These are phyloP conservation scores for Nibea coibor DNA, from an alignment of 2,113 vertebrate genomes.

Conservation along the genomic window DNA sequence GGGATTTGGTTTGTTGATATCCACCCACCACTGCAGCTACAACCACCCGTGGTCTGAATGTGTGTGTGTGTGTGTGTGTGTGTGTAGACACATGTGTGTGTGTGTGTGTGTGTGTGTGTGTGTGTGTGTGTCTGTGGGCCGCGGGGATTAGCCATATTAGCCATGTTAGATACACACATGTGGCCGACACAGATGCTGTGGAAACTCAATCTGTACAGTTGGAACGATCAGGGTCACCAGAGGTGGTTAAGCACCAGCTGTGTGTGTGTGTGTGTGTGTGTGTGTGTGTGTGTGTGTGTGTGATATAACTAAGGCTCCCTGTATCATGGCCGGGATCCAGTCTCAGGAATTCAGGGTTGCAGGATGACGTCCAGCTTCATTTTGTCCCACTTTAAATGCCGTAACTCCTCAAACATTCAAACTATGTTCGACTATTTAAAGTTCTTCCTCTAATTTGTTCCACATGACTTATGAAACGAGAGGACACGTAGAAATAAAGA, in stretches of 20 bases:
- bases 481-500: neutral
- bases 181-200: slow-evolving; percentile 65
- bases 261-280: slow-evolving; percentile 42
- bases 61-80: slow-evolving; percentile 12
- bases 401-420: slow-evolving; percentile 1
- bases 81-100: slow-evolving; percentile 12
- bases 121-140: slow-evolving; percentile 22
- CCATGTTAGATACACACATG: slow-evolving; percentile 71
- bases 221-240: slow-evolving; percentile 55
- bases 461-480: slow-evolving; percentile 6
- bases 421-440: slow-evolving; percentile 1
- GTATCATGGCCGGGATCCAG: neutral
- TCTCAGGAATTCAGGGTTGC: slow-evolving; percentile 16
- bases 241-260: slow-evolving; percentile 50
- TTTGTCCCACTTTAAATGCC: neutral
- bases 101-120: slow-evolving; percentile 3
- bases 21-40: slow-evolving; percentile 30
- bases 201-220: slow-evolving; percentile 69
- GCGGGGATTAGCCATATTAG: slow-evolving; percentile 63
- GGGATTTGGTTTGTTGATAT: slow-evolving; percentile 55
- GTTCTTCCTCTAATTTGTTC: neutral
- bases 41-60: slow-evolving; percentile 20
- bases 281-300: slow-evolving; percentile 15
- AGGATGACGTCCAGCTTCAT: slow-evolving; percentile 24
- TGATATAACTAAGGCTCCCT: slow-evolving; percentile 1